Evolutionary conservation across 2,113 vertebrate genomes (phyloP).

Genomic region (Gavialis gangeticus): DNA sequence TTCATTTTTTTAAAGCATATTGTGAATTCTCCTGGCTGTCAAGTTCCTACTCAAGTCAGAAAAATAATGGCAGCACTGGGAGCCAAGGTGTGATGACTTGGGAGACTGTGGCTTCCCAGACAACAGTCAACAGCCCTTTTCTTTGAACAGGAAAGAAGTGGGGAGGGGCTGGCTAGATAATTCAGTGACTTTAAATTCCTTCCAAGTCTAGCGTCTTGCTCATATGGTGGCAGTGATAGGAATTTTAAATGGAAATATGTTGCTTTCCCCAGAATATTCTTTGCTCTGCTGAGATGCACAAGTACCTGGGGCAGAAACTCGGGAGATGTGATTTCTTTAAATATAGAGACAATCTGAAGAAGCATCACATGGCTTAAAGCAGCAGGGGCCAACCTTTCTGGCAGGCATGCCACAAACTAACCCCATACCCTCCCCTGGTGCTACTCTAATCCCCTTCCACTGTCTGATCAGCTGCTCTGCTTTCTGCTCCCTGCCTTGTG

Average conservation of each 20-base stretch:
- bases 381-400: too few relatives aligned
- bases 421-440: too few relatives aligned
- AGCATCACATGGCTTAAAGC: background rate
- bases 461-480: too few relatives aligned
- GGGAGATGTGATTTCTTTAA: background rate
- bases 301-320: background rate
- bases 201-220: too few relatives aligned
- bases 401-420: too few relatives aligned
- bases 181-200: background rate
- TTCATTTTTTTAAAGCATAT: background rate
- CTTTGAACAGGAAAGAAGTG: background rate
- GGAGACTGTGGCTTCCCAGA: background rate
- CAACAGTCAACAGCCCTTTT: background rate
- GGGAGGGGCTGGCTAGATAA: background rate
- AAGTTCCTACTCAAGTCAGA: background rate
- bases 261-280: background rate
- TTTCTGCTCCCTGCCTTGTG: too few relatives aligned
- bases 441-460: too few relatives aligned
- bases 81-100: background rate
- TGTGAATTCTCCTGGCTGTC: background rate
- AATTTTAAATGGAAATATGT: background rate
- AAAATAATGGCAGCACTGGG: background rate
- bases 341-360: background rate
- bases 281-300: background rate
- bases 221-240: too few relatives aligned